Percentiles rank a stretch among this genome's conserved stretches.
These are phyloP conservation scores for Noctua janthe DNA, from an alignment of 2,888 invertebrate genomes.

Conservation along the genomic window DNA sequence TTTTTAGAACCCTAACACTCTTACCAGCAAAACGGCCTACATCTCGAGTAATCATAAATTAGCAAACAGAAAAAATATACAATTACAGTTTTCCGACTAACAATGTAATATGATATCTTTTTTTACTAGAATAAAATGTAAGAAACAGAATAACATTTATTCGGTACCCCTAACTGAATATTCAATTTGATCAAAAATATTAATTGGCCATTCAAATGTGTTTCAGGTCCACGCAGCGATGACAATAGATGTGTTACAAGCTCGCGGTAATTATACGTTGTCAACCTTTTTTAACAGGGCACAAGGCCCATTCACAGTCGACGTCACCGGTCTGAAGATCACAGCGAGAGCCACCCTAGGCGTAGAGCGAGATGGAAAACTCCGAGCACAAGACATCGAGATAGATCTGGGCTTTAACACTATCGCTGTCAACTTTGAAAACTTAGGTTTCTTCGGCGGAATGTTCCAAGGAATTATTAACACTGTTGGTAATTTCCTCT, in stretches of 20 bases:
- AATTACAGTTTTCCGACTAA: neutral
- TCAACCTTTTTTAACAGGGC: slow-evolving; percentile 92
- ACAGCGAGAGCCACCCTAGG: slow-evolving; percentile 93
- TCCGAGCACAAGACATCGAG: slow-evolving; percentile 94
- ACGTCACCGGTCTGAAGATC: slow-evolving; percentile 93
- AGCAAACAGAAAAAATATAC: neutral
- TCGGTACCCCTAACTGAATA: neutral
- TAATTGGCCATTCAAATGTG: neutral
- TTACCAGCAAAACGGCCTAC: neutral
- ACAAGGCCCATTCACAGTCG: slow-evolving; percentile 94
- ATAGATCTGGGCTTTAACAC: slow-evolving; percentile 94
- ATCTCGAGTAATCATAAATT: neutral
- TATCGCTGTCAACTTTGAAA: slow-evolving; percentile 95
- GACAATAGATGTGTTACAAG: slow-evolving; percentile 92
- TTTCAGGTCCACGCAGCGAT: slow-evolving; percentile 93
- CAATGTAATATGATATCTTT: neutral
- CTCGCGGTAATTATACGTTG: slow-evolving; percentile 94
- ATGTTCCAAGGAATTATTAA: slow-evolving; percentile 94
- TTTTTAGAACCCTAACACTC: neutral
- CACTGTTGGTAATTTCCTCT: slow-evolving; percentile 94
- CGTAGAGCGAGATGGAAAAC: slow-evolving; percentile 93
- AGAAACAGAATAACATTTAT: neutral
- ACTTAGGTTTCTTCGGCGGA: slow-evolving; percentile 94
- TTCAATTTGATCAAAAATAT: neutral
- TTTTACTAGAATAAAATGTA: neutral